phyloP scores from a whole-genome alignment of 30 jellyfish, hydroid and myxozoan genomes.

The Aurelia sp. region DNA sequence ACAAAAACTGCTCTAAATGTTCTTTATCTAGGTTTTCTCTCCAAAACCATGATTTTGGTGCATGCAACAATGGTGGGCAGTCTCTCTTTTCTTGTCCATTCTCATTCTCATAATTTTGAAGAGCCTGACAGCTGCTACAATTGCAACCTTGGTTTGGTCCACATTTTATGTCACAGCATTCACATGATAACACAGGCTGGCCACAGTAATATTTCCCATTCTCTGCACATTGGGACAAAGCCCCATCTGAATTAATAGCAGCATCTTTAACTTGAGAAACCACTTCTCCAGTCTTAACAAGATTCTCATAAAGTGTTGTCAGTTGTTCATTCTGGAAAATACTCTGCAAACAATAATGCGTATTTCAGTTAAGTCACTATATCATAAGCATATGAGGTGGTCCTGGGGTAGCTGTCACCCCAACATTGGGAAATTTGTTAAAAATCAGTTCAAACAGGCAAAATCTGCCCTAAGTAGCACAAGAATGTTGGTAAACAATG shows the following conservation, averaged over 20 bases:
- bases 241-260: constrained; percentile 74
- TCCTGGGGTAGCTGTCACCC: too few relatives aligned
- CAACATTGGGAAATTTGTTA: too few relatives aligned
- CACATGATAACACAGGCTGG: constrained; percentile 71
- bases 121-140: constrained; percentile 74
- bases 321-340: constrained; percentile 57
- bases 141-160: constrained; percentile 92
- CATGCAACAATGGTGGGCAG: constrained; percentile 56
- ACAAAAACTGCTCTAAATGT: constrained; percentile 60
- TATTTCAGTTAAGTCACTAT: too few relatives aligned
- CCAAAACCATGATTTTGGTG: constrained; percentile 92
- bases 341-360: constrained; percentile 4
- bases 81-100: constrained; percentile 35
- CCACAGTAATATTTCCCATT: constrained; percentile 94
- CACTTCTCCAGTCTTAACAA: constrained; percentile 49
- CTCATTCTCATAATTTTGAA: constrained; percentile 60
- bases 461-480: too few relatives aligned
- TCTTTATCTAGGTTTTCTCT: constrained; percentile 46
- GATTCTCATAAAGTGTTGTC: constrained; percentile 20
- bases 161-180: constrained; percentile 83
- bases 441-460: too few relatives aligned
- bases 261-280: constrained; percentile 50
- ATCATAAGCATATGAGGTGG: too few relatives aligned
- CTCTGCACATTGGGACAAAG: constrained; percentile 66
- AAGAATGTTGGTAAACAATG: too few relatives aligned